A percentile compares a stretch with the other conserved stretches of the same genome.
phyloP scores from a whole-genome alignment of 1,140 invertebrate genomes.

The Aphelinus certus region DNA sequence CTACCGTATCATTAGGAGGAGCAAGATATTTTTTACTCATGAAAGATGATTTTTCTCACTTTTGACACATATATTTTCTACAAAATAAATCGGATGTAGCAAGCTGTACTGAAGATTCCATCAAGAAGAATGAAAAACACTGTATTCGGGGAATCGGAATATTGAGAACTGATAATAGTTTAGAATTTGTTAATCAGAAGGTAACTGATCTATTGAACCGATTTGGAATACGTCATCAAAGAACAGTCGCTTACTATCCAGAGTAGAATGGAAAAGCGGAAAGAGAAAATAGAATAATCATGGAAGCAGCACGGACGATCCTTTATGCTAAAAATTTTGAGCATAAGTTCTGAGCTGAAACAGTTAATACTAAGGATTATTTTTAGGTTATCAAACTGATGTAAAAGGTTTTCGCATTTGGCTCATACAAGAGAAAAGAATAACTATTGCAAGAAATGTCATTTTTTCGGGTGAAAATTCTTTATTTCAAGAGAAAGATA shows the following conservation, averaged over 20 bases:
- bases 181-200: slow-evolving; percentile 33
- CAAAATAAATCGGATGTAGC: slow-evolving; percentile 48
- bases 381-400: background rate
- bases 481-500: too few relatives aligned
- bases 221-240: slow-evolving; percentile 42
- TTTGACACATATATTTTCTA: slow-evolving; percentile 44
- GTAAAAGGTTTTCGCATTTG: background rate
- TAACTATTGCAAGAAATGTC: background rate
- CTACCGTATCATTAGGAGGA: slow-evolving; percentile 40
- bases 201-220: slow-evolving; percentile 25
- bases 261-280: slow-evolving; percentile 53
- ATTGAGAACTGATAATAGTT: slow-evolving; percentile 43
- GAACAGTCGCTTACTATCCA: slow-evolving; percentile 52
- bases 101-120: slow-evolving; percentile 51
- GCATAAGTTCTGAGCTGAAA: slow-evolving; percentile 57
- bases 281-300: slow-evolving; percentile 55
- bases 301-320: slow-evolving; percentile 58
- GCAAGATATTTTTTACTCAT: slow-evolving; percentile 47
- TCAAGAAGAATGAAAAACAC: slow-evolving; percentile 48
- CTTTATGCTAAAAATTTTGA: slow-evolving; percentile 46
- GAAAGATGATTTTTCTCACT: slow-evolving; percentile 50
- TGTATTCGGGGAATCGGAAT: slow-evolving; percentile 36
- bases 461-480: slow-evolving; percentile 7
- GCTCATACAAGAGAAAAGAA: background rate
- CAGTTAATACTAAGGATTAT: slow-evolving; percentile 48